phyloP scores from a whole-genome alignment of 2,113 vertebrate species.

The Aix galericulata region DNA sequence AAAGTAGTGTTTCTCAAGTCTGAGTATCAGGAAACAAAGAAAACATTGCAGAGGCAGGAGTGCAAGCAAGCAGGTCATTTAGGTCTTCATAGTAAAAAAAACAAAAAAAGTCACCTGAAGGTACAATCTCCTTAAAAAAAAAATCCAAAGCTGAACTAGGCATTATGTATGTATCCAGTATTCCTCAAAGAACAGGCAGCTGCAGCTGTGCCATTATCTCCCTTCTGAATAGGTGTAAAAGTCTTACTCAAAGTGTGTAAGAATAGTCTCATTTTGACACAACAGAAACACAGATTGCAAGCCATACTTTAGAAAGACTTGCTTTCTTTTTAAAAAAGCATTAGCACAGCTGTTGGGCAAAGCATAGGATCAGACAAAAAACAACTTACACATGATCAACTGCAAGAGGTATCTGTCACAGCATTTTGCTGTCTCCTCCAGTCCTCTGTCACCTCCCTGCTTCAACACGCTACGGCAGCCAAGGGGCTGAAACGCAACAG shows the following conservation, averaged over 20 bases:
- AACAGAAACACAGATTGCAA: neutral
- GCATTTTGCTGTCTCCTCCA: fast-evolving
- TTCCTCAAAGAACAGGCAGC: neutral
- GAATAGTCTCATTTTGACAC: neutral
- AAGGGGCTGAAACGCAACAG: neutral
- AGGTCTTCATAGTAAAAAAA: neutral
- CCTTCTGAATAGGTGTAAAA: neutral
- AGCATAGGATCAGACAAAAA: neutral
- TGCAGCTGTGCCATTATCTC: neutral
- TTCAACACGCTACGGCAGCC: neutral
- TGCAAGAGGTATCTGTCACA: neutral
- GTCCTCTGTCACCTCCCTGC: neutral
- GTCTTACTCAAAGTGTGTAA: fast-evolving
- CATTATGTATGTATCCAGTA: fast-evolving
- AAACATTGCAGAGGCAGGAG: neutral
- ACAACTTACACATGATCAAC: too few relatives aligned
- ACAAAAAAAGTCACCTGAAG: neutral
- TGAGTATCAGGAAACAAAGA: neutral
- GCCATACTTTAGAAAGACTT: fast-evolving
- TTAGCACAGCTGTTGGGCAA: neutral
- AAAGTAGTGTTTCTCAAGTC: neutral
- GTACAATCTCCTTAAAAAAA: neutral
- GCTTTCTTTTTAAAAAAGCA: neutral
- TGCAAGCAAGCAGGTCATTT: neutral
- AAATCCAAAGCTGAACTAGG: neutral